phyloP scores from a whole-genome alignment of 1,140 invertebrate genomes.

The Heliconius nattereri region DNA sequence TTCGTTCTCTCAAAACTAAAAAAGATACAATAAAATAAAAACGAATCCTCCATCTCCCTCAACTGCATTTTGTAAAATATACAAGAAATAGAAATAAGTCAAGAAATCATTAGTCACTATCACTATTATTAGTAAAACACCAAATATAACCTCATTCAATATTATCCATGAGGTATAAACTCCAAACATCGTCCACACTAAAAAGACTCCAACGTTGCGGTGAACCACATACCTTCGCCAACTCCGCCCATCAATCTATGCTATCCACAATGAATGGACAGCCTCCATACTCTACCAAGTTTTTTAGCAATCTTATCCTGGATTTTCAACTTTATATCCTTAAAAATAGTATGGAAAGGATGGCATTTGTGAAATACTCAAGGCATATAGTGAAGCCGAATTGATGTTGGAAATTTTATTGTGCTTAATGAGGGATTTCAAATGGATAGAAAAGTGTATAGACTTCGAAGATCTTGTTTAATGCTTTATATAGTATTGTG shows the following conservation, averaged over 20 bases:
- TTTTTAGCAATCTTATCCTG: constrained; percentile 29
- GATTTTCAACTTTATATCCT: constrained; percentile 43
- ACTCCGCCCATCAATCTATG: constrained; percentile 73
- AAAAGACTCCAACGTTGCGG: constrained; percentile 54
- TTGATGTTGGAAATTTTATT: constrained; percentile 72
- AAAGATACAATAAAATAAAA: too few species aligned
- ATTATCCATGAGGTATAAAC: not conserved
- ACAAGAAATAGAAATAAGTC: too few species aligned
- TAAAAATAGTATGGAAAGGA: constrained; percentile 32
- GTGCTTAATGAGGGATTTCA: constrained; percentile 75
- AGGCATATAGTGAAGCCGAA: constrained; percentile 61
- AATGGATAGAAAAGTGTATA: constrained; percentile 62
- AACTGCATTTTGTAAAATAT: too few species aligned
- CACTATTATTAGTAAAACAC: too few species aligned
- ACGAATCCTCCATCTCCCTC: too few species aligned
- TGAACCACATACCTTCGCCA: constrained; percentile 65
- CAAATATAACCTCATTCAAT: too few species aligned
- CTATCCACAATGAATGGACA: constrained; percentile 74
- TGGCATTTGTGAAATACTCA: constrained; percentile 41
- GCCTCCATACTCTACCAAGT: constrained; percentile 50
- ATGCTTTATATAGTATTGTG: not conserved
- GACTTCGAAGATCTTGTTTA: constrained; percentile 35
- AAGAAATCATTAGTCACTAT: too few species aligned
- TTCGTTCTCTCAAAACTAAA: too few species aligned
- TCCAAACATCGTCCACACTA: constrained; percentile 50